phyloP scores from a whole-genome alignment of 2,888 invertebrate species.

The Pachydiplax longipennis region DNA sequence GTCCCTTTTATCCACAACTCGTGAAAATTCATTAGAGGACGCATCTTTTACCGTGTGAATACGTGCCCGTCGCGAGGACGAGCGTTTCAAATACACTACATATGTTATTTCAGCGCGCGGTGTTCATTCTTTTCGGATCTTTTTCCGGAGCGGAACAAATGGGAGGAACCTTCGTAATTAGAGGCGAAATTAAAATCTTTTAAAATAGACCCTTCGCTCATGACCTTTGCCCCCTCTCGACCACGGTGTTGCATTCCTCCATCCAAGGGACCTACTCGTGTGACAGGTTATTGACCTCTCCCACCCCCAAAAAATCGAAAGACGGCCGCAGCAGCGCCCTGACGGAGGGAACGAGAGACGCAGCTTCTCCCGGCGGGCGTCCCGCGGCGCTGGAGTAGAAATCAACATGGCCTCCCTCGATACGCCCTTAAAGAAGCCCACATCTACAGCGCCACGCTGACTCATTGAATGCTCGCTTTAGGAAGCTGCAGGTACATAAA shows the following conservation, averaged over 20 bases:
- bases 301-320: constrained; percentile 11
- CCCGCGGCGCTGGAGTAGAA: constrained; percentile 25
- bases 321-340: constrained; percentile 27
- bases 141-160: no score
- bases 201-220: neutral
- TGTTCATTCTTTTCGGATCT: no score
- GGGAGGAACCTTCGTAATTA: neutral
- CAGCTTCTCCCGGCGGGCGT: constrained; percentile 22
- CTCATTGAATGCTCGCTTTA: neutral
- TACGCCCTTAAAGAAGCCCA: neutral
- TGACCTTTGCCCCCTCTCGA: neutral
- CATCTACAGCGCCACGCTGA: neutral
- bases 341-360: constrained; percentile 21
- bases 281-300: constrained; percentile 39
- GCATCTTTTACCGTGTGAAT: no score
- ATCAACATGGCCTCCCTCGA: constrained; percentile 34
- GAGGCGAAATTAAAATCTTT: neutral
- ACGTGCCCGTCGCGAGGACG: no score
- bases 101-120: no score
- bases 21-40: no score
- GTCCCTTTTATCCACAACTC: no score
- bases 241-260: constrained; percentile 31
- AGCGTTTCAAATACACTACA: no score
- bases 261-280: constrained; percentile 3
- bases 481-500: no score